Base-by-base conservation (phyloP, 2,797 vertebrate species). In the Pitangus sulphuratus region DNA sequence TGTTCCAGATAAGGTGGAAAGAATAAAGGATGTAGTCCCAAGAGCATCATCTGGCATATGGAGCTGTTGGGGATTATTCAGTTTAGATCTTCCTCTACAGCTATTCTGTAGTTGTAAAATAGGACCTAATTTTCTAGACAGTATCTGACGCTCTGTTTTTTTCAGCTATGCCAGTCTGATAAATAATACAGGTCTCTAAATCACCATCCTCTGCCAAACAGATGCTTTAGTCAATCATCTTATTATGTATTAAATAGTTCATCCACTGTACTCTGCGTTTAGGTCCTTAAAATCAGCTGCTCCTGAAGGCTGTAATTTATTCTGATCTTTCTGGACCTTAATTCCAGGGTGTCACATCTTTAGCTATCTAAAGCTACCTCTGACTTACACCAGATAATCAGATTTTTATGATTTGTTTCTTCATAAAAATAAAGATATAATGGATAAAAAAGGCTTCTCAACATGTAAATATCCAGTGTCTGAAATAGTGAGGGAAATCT, bases 171-270 rank as follows among this genome's bases (percentile, higher is more conserved):
- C 60, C 60, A 62, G 7, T 26, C 47, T 93, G 66, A 87, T 93
- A 56, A 93, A 92, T 93, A 92, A 91, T 87, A 65, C 37, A 87
- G 12, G 12, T 42, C 50, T 66, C 64, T 80, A 66, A 83, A 70
- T 45, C 51, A 74, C 44, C 50, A 12, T 21, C 42, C 48, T 50
- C 44, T 80, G 89, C 64, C 94, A 87, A 91, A 48, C 44, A 87
- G 84, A 83, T 66, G 79, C 89, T 95, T 95, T 89, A 92, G 94
- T 80, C 87, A 77, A 45, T 91, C 78, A 90, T 54, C 84, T 89
- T 62, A 85, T 91, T 94, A 79, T 33, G 53, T 57, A 94, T 96
- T 91, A 80, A 95, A 85, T 64, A 71, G 60, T 42, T 81, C 75
- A 66, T 48, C 64, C 47, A 30, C 68, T 64, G 5, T 20, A 15